Base-by-base conservation (phyloP, 2,888 invertebrate species). In the Chloroclystis v-ata region DNA sequence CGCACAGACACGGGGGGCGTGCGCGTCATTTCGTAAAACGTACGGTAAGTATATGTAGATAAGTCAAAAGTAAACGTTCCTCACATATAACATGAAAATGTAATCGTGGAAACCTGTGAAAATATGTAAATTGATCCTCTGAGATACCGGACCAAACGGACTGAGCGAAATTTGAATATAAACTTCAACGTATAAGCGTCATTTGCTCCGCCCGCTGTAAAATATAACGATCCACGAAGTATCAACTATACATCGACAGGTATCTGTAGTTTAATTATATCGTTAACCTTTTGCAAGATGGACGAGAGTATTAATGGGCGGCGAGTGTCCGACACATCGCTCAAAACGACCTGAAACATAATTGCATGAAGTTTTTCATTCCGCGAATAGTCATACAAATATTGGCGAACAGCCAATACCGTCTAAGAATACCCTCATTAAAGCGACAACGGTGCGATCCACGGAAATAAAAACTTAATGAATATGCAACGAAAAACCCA, bases 81-180 rank as follows among this genome's bases (percentile, higher is more conserved):
- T 71, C 66, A 66, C 61, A 74, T 73, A 65, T 67, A 72, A 75
- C 72, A 72, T 76, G 74, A 76, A 20, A 78, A 75, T 71, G 75
- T 78, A 76, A 79, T 75, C 75, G 76, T 67, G 72, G 80, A 80
- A 83, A 84, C 85, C 84, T 83, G 83, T 79, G 82, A 84, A 84
- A 82, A 85, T 86, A 87, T 87, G 86, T 82, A 87, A 86, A 87
- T 87, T 82, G 86, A 83, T 83, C 85, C 86, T 84, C 72, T 68
- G 86, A 87, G 86, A 84, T 82, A 82, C 70, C 78, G 83, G 84
- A 80, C 82, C 74, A 77, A n/a, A 68, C 79, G 75, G 81, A 76
- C 81, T 75, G 76, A 74, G 72, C 75, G 71, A 79, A 83, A 86
- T 87, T 86, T 86, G 84, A 87, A 87, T 86, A 83, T 83, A 86